Evolutionary conservation across 2,888 invertebrate genomes (phyloP).

Genomic region (Zhuqinia jingwanae): DNA sequence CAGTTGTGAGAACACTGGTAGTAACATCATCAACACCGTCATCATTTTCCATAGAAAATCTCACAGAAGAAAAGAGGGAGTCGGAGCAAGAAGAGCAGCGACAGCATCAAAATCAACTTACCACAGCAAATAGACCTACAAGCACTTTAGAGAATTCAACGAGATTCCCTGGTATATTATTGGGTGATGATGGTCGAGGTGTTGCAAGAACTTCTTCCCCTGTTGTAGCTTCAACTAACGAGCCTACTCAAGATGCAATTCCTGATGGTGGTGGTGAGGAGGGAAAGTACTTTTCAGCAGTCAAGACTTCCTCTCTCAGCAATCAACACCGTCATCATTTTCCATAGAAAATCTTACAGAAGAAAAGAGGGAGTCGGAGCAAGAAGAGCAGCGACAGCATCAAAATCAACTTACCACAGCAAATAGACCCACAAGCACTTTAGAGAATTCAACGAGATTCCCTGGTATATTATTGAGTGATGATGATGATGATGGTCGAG

Average conservation of each 20-base stretch:
- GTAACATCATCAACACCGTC: constrained; percentile 28
- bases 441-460: constrained; percentile 17
- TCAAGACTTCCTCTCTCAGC: constrained; percentile 13
- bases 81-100: neutral
- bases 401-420: constrained; percentile 35
- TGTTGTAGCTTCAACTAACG: constrained; percentile 1
- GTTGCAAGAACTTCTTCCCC: neutral
- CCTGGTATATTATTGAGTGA: constrained; percentile 6
- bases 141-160: constrained; percentile 27
- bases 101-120: constrained; percentile 26
- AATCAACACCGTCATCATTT: constrained; percentile 34
- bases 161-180: constrained; percentile 6
- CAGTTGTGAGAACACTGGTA: constrained; percentile 6
- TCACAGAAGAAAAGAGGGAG: neutral
- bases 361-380: neutral
- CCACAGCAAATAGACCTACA: constrained; percentile 16
- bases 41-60: neutral
- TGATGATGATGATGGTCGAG: too few relatives aligned
- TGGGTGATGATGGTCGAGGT: neutral
- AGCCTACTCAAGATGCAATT: constrained; percentile 39
- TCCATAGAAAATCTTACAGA: neutral
- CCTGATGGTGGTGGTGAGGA: constrained; percentile 18
- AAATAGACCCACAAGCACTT: constrained; percentile 17
- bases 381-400: neutral
- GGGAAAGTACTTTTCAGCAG: neutral